A percentile compares a stretch with the other conserved stretches of the same genome.
Evolutionary conservation across 2,797 vertebrate species (phyloP).

Genomic region (Loriculus beryllinus): DNA sequence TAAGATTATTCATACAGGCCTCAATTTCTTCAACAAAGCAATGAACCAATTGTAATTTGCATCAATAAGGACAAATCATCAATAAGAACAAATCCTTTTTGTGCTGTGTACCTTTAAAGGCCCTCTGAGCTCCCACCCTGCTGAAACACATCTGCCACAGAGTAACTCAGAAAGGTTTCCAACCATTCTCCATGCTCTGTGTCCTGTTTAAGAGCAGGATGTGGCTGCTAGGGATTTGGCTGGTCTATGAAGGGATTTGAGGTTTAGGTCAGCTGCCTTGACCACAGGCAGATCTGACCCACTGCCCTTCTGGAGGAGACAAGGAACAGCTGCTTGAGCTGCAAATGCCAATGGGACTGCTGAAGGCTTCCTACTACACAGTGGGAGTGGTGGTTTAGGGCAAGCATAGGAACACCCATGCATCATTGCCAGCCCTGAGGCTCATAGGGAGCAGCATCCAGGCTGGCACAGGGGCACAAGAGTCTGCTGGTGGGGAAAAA

Average conservation of each 20-base stretch:
- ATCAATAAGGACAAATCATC: not conserved
- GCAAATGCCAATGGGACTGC: not conserved
- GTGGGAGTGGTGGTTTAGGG: not conserved
- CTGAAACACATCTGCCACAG: not conserved
- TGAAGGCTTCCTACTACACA: not conserved
- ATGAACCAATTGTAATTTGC: not conserved
- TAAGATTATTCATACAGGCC: not conserved
- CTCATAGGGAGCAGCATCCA: not conserved
- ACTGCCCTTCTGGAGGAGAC: not conserved
- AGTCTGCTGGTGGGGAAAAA: not conserved
- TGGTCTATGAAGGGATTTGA: not conserved
- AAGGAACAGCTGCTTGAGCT: not conserved
- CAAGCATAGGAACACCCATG: rapidly evolving
- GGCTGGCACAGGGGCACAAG: not conserved
- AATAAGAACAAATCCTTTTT: not conserved
- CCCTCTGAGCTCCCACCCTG: not conserved
- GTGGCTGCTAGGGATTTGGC: not conserved
- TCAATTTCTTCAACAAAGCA: not conserved
- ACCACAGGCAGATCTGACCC: not conserved
- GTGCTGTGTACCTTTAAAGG: not conserved
- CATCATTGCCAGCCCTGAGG: not conserved
- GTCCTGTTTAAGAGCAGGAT: not conserved
- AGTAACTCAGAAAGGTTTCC: not conserved
- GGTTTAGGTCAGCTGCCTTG: not conserved
- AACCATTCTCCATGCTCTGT: not conserved